Base-by-base conservation (phyloP, 1,140 invertebrate species). In the Tenebrio molitor region DNA sequence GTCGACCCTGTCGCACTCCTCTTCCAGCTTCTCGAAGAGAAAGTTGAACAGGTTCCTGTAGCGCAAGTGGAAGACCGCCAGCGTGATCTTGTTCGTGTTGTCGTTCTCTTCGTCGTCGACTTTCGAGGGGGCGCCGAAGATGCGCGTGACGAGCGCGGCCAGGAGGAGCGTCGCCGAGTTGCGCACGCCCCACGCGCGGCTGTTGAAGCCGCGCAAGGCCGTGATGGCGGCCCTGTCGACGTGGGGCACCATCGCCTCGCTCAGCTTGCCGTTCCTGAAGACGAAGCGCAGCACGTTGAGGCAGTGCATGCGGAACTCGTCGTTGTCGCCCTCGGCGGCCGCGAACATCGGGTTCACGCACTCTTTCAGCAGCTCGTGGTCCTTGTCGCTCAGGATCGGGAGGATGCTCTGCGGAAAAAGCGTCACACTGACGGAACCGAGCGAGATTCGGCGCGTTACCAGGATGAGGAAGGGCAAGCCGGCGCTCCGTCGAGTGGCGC, bases 401-500 rank as follows among this genome's bases (percentile, higher is more conserved):
- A 58, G 7, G 21, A 58, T 25, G 23, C 50, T 58, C 50, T 58
- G 23, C 16, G n/a, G 19, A 50, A 23, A 21, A 14, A 41, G 12
- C n/a, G n/a, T n/a, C n/a, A n/a, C n/a, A n/a, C n/a, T n/a, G n/a
- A 33, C 4, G 29, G 1, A 42, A 42, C 12, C n/a, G n/a, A n/a
- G n/a, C n/a, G n/a, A n/a, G 17, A 4, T 39, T 29, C 25, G 25
- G 25, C 25, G 25, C 25, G 16, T 53, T 79, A 92, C 93, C 87
- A 95, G 93, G 73, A 97, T 88, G 87, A 96, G 93, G 82, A 95
- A 97, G 0, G 96, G 95, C 50, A 97, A 85, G 7, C 96, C 96
- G 21, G 95, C 96, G 84, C 95, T 97, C 75, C 97, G 85, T 41
- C 96, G 85, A 0, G 96, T 98, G 0, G 93, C 86, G 82, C 94